Conservation (phyloP, 2,888 invertebrate genomes). For the Callinectes sapidus region DNA sequence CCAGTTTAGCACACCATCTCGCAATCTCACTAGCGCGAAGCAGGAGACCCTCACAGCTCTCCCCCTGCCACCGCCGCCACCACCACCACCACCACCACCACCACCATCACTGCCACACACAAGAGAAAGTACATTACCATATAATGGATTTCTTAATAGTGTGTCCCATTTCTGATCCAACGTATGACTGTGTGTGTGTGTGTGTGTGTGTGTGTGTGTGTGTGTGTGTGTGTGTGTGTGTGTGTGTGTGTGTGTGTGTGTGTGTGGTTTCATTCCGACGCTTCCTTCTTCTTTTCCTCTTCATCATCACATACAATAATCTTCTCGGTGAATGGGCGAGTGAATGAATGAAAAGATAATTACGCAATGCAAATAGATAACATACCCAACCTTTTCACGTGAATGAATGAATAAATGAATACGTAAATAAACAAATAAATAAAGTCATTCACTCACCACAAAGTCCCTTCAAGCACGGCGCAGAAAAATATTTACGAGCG, state of each 20-base stretch:
- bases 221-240: constrained; percentile 23
- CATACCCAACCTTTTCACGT: too few relatives aligned
- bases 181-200: constrained; percentile 20
- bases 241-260: constrained; percentile 25
- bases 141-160: constrained; percentile 15
- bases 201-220: constrained; percentile 32
- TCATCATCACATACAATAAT: neutral
- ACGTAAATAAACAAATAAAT: too few relatives aligned
- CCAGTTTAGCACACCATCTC: neutral
- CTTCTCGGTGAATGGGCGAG: too few relatives aligned
- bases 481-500: too few relatives aligned
- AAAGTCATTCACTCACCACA: too few relatives aligned
- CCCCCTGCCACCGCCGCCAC: neutral
- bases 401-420: too few relatives aligned
- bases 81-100: neutral
- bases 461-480: too few relatives aligned
- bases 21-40: neutral
- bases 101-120: neutral
- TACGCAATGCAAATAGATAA: too few relatives aligned
- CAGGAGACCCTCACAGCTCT: neutral
- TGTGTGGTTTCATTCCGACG: neutral
- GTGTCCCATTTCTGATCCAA: neutral
- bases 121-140: neutral
- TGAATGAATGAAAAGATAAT: too few relatives aligned
- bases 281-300: neutral